These are phyloP conservation scores for Cetoscarus ocellatus DNA, from an alignment of 2,797 vertebrate genomes.

Conservation along the genomic window DNA sequence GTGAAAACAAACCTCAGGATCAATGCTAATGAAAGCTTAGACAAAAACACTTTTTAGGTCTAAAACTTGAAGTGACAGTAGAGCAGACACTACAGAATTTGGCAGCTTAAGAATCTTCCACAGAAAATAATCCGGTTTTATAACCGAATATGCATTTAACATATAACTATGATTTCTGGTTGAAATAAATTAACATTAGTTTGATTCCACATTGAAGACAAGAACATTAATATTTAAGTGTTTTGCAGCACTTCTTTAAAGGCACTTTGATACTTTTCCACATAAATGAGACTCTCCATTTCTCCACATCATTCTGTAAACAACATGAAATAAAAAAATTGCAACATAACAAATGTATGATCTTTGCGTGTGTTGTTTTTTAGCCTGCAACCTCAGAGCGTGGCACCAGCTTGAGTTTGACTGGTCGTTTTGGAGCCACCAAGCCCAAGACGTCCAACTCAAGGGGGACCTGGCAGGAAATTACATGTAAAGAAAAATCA, in stretches of 20 bases:
- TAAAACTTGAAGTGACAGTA: too few relatives aligned
- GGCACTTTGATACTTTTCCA: neutral
- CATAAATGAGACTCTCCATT: neutral
- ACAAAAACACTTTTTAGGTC: too few relatives aligned
- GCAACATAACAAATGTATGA: neutral
- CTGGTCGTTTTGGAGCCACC: conserved; percentile 78
- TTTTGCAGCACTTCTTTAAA: neutral
- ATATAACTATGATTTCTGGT: too few relatives aligned
- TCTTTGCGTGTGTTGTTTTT: neutral
- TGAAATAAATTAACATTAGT: too few relatives aligned
- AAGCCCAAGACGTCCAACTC: conserved; percentile 72
- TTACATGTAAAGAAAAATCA: neutral
- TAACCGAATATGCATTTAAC: too few relatives aligned
- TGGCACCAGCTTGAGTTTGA: conserved; percentile 82
- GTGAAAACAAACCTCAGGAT: too few relatives aligned
- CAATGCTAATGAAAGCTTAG: too few relatives aligned
- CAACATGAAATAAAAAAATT: neutral
- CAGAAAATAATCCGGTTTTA: too few relatives aligned
- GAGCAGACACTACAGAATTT: too few relatives aligned
- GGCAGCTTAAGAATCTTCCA: too few relatives aligned
- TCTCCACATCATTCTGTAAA: neutral
- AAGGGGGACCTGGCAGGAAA: conserved; percentile 78
- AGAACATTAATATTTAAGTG: neutral
- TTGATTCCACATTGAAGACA: too few relatives aligned
- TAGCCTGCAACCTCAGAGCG: conserved; percentile 51